Percentiles rank a stretch among this genome's conserved stretches.
These are phyloP conservation scores for Pleuronectes platessa DNA, from an alignment of 2,113 vertebrate genomes.

Conservation along the genomic window DNA sequence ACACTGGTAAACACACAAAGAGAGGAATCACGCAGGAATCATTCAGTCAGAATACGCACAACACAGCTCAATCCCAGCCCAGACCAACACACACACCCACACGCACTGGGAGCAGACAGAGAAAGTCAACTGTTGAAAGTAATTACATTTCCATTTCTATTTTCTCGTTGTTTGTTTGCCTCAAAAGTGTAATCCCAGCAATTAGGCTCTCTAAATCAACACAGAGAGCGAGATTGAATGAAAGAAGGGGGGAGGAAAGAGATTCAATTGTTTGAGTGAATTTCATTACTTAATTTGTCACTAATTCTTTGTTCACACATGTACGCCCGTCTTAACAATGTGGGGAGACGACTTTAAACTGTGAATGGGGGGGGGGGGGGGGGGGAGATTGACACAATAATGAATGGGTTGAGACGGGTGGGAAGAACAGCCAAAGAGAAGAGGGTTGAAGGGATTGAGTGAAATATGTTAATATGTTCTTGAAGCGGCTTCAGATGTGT, in stretches of 20 bases:
- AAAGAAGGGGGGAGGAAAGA: constrained; percentile 26
- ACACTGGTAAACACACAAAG: constrained; percentile 5
- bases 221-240: constrained; percentile 16
- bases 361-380: neutral
- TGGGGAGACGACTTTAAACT: neutral
- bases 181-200: constrained; percentile 51
- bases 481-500: constrained; percentile 27
- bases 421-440: neutral
- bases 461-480: constrained; percentile 35
- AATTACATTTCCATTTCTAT: constrained; percentile 57
- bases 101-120: neutral
- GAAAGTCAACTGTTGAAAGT: constrained; percentile 52
- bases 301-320: constrained; percentile 5
- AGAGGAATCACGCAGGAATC: neutral
- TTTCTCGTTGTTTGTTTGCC: constrained; percentile 53
- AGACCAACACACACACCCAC: too few species aligned
- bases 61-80: constrained; percentile 13
- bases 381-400: neutral
- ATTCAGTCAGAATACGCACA: neutral
- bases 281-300: constrained; percentile 38
- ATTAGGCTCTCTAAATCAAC: constrained; percentile 52
- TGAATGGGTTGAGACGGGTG: neutral
- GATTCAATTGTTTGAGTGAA: constrained; percentile 50
- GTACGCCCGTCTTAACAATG: constrained; percentile 10
- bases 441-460: constrained; percentile 6